A percentile compares a stretch with the other conserved stretches of the same genome.
These are phyloP conservation scores for Aurelia coerulea DNA, from an alignment of 30 jellyfish, hydroid and myxozoan species.

Conservation along the genomic window DNA sequence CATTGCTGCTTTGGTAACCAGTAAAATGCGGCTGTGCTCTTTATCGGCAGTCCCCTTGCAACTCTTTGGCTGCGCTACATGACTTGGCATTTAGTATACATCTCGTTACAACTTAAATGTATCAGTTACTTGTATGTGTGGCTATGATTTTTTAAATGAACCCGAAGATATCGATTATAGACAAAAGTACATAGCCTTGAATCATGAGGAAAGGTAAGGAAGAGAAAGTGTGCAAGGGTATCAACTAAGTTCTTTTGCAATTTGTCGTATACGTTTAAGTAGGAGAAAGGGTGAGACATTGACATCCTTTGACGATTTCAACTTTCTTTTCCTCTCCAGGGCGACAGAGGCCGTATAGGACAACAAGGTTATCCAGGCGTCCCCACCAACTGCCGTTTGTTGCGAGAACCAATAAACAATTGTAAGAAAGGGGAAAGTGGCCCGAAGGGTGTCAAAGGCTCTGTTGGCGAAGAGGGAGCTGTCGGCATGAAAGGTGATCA, in stretches of 20 bases:
- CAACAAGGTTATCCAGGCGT: slow-evolving; percentile 68
- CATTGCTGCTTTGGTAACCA: too few species aligned
- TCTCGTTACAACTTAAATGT: too few species aligned
- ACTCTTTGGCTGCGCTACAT: too few species aligned
- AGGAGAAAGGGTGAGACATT: not conserved
- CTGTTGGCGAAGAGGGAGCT: slow-evolving; percentile 44
- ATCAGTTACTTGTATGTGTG: too few species aligned
- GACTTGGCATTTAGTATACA: too few species aligned
- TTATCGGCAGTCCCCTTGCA: too few species aligned
- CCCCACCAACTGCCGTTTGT: slow-evolving; percentile 42
- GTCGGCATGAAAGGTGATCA: slow-evolving; percentile 45
- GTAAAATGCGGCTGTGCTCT: too few species aligned
- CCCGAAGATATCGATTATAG: too few species aligned
- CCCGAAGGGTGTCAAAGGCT: slow-evolving; percentile 47
- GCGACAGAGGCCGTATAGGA: slow-evolving; percentile 62
- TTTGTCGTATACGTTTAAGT: not conserved
- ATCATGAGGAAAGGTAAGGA: too few species aligned
- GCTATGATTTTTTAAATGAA: too few species aligned
- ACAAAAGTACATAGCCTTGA: too few species aligned
- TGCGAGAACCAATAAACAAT: slow-evolving; percentile 15
- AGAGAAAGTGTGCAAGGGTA: not conserved
- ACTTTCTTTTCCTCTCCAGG: slow-evolving; percentile 12
- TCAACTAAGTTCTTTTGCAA: not conserved
- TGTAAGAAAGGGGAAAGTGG: slow-evolving; percentile 51
- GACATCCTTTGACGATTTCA: not conserved